Evolutionary conservation across 2,113 vertebrate genomes (phyloP), one percentile per base, ranked within the genome.

Genomic region (Caloenas nicobarica): DNA sequence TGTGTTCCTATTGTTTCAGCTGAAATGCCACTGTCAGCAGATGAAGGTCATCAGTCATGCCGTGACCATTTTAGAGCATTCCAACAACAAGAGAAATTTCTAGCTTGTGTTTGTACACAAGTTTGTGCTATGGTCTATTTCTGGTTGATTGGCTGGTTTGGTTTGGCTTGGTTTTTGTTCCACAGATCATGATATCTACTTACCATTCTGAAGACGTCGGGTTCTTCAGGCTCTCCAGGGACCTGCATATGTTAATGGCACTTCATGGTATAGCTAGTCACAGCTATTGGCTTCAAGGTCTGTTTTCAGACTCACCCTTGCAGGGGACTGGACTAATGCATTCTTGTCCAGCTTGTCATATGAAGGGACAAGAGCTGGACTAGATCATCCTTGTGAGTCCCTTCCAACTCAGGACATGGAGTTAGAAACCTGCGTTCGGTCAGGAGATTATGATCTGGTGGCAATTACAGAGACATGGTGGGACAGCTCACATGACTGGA

Each of bases 281-380:
- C 7, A 77, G 16, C 1, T 23, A 68, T 40, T 7, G 42, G 6
- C 21, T 73, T 33, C 22, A 26, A 33, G 13, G 3, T 42, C 31
- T 62, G 9, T 56, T 82, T 91, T 60, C 42, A 81, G 7, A 18
- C 25, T 74, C 12, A 28, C 7, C 73, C 15, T 50, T 85, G 10
- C 11, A 38, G 18, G 7, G 44, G 5, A 34, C 12, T 42, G 33
- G 10, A 25, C 1, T 13, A 66, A 11, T 0, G 0, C 2, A 7
- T 0, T 18, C 6, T 36, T 58, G 13, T 16, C 4, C 24, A 42
- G 5, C 2, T 3, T 19, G 44, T 44, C 44, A 19, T 44, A 44
- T 44, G 44, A 44, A 18, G 44, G 44, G 44, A 44, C 44, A 44
- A 17, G 44, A 44, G 7, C 44, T 44, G 44, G 44, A 44, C 44